These are phyloP conservation scores for Drosophila mayaguana DNA, from an alignment of 2,888 invertebrate species.

Conservation along the genomic window DNA sequence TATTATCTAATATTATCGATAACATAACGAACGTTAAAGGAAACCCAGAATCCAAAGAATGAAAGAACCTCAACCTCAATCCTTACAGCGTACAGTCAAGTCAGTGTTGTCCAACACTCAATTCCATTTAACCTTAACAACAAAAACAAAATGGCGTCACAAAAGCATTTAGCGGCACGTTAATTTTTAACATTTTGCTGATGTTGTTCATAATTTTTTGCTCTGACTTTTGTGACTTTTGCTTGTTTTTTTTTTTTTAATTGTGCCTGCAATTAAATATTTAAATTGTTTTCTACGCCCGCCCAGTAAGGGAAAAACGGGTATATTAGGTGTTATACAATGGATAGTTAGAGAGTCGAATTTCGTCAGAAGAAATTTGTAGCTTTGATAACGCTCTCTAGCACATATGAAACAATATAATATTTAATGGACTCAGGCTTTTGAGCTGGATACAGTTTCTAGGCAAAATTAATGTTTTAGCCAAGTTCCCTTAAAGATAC, in stretches of 20 bases:
- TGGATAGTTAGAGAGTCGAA: too few relatives aligned
- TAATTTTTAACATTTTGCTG: conserved; percentile 42
- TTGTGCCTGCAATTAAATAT: conserved; percentile 68
- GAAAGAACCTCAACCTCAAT: too few relatives aligned
- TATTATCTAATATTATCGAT: too few relatives aligned
- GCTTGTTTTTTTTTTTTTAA: conserved; percentile 48
- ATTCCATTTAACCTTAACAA: neutral
- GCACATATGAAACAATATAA: too few relatives aligned
- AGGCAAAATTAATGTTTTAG: too few relatives aligned
- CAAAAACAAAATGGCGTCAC: conserved; percentile 44
- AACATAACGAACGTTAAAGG: too few relatives aligned
- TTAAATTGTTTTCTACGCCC: conserved; percentile 66
- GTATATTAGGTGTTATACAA: neutral
- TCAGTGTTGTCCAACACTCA: neutral
- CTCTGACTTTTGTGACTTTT: conserved; percentile 38
- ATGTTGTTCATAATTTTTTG: conserved; percentile 31
- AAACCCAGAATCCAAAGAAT: too few relatives aligned
- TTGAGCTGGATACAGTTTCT: too few relatives aligned
- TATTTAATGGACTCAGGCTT: too few relatives aligned
- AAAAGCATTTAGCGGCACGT: conserved; percentile 37
- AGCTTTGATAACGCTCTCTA: too few relatives aligned
- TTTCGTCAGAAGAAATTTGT: too few relatives aligned
- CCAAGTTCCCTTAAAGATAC: too few relatives aligned
- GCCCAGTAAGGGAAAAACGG: neutral
- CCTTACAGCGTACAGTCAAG: neutral